These are phyloP conservation scores for Tenthredo mesomela DNA, from an alignment of 2,888 invertebrate genomes.

Conservation along the genomic window DNA sequence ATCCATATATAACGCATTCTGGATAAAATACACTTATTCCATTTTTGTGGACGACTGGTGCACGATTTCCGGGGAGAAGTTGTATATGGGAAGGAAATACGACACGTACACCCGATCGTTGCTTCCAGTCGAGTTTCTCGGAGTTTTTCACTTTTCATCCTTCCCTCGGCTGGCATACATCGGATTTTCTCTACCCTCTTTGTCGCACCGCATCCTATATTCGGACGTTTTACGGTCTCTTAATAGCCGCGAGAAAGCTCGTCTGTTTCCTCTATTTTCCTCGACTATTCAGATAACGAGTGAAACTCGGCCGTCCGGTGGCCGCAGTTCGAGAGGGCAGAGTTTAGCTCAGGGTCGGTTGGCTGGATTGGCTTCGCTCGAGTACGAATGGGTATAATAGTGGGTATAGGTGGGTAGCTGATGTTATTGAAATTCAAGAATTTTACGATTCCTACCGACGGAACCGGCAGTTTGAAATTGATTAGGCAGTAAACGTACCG, in stretches of 20 bases:
- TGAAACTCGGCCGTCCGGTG: conserved; percentile 21
- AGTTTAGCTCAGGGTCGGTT: conserved; percentile 29
- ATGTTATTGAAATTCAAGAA: conserved; percentile 50
- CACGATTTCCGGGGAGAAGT: background rate
- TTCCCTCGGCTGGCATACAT: background rate
- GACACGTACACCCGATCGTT: conserved; percentile 20
- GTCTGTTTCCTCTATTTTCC: conserved; percentile 41
- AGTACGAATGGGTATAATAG: conserved; percentile 47
- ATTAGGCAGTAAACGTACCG: conserved; percentile 44
- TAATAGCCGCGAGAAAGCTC: conserved; percentile 45
- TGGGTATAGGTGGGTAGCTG: background rate
- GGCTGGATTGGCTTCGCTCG: conserved; percentile 25
- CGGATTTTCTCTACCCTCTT: background rate
- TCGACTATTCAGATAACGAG: conserved; percentile 42
- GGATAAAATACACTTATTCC: background rate
- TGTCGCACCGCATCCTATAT: conserved; percentile 15
- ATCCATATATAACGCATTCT: background rate
- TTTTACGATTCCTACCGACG: conserved; percentile 50
- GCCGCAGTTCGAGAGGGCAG: conserved; percentile 31
- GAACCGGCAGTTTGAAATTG: conserved; percentile 47
- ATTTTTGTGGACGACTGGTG: background rate
- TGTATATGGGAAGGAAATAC: background rate
- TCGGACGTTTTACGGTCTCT: conserved; percentile 44
- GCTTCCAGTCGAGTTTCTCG: conserved; percentile 32
- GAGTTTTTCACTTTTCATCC: conserved; percentile 11